phyloP scores from a whole-genome alignment of 2,797 vertebrate genomes.

The Dipus sagitta region DNA sequence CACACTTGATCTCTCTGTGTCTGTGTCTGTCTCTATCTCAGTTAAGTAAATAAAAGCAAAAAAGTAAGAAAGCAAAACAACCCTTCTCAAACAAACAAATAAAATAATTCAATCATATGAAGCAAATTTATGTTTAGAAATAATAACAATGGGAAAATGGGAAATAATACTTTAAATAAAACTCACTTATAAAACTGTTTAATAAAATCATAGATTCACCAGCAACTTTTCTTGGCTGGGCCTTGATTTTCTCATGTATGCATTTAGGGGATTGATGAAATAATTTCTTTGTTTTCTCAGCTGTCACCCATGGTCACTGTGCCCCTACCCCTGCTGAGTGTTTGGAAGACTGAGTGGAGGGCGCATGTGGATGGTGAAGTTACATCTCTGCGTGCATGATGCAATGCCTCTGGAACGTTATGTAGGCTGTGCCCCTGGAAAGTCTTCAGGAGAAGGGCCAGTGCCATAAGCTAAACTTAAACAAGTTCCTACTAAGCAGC shows the following conservation, averaged over 20 bases:
- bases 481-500: too few species aligned
- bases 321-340: background rate
- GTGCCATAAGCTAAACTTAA: too few species aligned
- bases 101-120: background rate
- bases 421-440: background rate
- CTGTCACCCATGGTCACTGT: background rate
- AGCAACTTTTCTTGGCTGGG: background rate
- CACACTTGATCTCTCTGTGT: too few species aligned
- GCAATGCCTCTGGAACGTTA: background rate
- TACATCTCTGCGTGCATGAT: background rate
- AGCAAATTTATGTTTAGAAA: slow-evolving; percentile 12
- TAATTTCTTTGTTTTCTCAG: background rate
- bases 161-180: slow-evolving; percentile 31
- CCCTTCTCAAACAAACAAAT: too few species aligned
- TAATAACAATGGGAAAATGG: background rate
- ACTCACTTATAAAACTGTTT: background rate
- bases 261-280: background rate
- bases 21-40: too few species aligned
- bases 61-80: too few species aligned
- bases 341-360: background rate
- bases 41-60: too few species aligned
- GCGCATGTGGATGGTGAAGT: background rate
- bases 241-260: slow-evolving; percentile 37
- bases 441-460: background rate
- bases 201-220: slow-evolving; percentile 21